phyloP scores from a whole-genome alignment of 2,797 vertebrate species.

The Enoplosus armatus region DNA sequence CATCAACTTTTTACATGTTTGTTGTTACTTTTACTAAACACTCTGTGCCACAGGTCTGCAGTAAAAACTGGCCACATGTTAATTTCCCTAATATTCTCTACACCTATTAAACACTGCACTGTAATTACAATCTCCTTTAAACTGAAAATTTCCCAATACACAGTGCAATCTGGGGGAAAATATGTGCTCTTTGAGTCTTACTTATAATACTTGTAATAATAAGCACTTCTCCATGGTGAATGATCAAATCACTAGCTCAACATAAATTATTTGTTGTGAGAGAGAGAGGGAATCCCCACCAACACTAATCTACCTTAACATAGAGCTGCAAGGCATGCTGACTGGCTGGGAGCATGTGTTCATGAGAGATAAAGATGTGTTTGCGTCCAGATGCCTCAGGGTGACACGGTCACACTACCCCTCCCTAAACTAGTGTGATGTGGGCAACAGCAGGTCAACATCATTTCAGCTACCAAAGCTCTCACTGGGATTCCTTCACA shows the following conservation, averaged over 20 bases:
- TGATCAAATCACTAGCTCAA: neutral
- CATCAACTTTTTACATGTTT: neutral
- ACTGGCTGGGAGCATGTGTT: conserved; percentile 76
- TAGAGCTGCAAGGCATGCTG: conserved; percentile 26
- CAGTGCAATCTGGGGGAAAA: neutral
- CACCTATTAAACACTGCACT: neutral
- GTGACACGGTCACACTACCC: conserved; percentile 52
- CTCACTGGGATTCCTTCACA: neutral
- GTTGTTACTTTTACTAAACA: neutral
- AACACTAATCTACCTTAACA: conserved; percentile 11
- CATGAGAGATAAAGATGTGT: conserved; percentile 76
- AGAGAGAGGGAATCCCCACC: conserved; percentile 47
- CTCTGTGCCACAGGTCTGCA: neutral
- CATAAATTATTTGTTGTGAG: neutral
- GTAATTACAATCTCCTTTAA: neutral
- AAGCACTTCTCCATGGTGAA: neutral
- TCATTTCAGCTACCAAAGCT: neutral
- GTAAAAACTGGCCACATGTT: neutral
- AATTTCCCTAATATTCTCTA: neutral
- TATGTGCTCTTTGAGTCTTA: neutral
- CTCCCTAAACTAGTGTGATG: conserved; percentile 63
- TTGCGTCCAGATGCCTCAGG: conserved; percentile 54
- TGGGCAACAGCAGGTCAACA: conserved; percentile 11
- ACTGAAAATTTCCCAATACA: neutral
- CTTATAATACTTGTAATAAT: neutral